Base-by-base conservation (phyloP, 2,797 vertebrate species). In the Heterohyrax brucei region DNA sequence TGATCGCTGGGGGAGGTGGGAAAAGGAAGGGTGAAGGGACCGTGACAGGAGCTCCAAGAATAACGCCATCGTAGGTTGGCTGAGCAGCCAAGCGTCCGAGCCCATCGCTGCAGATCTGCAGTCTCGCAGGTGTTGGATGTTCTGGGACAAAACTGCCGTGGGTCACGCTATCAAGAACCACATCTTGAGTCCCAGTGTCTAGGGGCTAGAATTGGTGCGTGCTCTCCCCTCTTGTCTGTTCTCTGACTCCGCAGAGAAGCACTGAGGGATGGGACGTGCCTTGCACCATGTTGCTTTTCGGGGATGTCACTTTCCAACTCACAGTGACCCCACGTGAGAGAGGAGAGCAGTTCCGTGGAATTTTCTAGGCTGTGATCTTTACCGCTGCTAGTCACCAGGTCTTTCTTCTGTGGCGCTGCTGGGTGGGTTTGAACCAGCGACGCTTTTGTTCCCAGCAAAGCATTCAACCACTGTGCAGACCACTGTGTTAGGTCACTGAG, bases 21-120 rank as follows among this genome's bases (percentile, higher is more conserved):
- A 62, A 83, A 76, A 91, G 44, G 64, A 84, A 53, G 18, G 46
- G 6, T 22, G 24, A 72, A 91, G 48, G 89, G 81, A 97, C 84
- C 77, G 44, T 56, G 72, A 26, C 53, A 53, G 21, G 50, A 24
- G 10, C 44, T 70, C 78, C 85, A 10, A 64, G 87, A 86, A 89
- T 59, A 87, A 89, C 39, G 21, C 18, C 68, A 14, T 89, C 50
- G 4, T 22, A 21, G 13, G n/a, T 39, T 80, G 13, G n/a, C n/a
- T 80, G 82, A 93, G 76, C 66, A 53, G 85, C 26, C 22, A 46
- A 24, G 19, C 26, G 30, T 66, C 10, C 10, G 14, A 66, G 33
- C 19, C 12, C 56, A 80, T 62, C 44, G 28, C 39, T 59, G 5
- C 2, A 4, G 50, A 30, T 83, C 46, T 18, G 46, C n/a, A n/a